A percentile compares a stretch with the other conserved stretches of the same genome.
Conservation (phyloP, 2,888 invertebrate genomes). For the Tupiocoris notatus region DNA sequence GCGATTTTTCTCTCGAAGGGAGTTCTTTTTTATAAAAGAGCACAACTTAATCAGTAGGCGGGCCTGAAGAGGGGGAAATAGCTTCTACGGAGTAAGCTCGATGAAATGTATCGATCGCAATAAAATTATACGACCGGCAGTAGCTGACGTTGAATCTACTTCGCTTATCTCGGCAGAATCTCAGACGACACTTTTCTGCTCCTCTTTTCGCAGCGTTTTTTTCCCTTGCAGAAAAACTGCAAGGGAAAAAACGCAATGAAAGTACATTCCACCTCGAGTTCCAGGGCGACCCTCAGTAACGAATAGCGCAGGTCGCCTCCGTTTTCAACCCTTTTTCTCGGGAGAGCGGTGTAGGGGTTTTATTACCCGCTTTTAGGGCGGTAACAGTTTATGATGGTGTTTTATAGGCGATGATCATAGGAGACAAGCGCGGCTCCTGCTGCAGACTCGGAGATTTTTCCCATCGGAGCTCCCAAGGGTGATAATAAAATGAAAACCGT, state of each 20-base stretch:
- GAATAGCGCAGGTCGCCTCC: background rate
- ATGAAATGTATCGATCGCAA: background rate
- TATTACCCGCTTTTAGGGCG: slow-evolving; percentile 35
- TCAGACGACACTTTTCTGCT: background rate
- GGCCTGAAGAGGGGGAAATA: no score
- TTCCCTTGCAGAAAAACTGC: background rate
- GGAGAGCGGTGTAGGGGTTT: slow-evolving; percentile 14
- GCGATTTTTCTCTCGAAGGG: no score
- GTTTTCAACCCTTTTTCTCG: slow-evolving; percentile 28
- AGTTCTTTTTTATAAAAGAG: no score
- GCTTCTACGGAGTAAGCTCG: background rate
- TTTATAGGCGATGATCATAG: slow-evolving; percentile 34
- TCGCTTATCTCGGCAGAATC: background rate
- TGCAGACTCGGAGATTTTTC: slow-evolving; percentile 23
- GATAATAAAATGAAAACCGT: slow-evolving; percentile 9
- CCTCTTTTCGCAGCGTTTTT: background rate
- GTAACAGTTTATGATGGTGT: slow-evolving; percentile 36
- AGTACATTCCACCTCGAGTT: slow-evolving; percentile 3
- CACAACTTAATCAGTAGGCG: no score
- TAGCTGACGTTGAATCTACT: background rate
- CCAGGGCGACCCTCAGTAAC: background rate
- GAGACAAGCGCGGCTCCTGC: slow-evolving; percentile 28
- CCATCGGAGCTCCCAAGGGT: slow-evolving; percentile 4
- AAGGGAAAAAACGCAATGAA: background rate
- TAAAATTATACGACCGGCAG: background rate